These are phyloP conservation scores for Ctena decussata DNA, from an alignment of 2,888 invertebrate genomes.

Conservation along the genomic window DNA sequence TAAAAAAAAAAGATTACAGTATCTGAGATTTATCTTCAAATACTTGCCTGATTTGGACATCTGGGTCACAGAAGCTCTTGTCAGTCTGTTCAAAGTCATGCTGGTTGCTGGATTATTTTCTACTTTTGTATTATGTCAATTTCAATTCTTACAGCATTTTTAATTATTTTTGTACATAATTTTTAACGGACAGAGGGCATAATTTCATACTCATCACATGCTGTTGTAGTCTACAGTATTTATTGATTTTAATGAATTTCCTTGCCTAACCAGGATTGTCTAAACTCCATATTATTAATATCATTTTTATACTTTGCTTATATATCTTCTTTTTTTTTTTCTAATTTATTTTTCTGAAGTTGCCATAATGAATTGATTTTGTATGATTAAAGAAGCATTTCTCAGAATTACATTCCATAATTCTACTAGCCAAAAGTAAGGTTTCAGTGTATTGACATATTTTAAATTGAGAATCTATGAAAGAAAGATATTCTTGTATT, in stretches of 20 bases:
- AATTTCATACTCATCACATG: not conserved
- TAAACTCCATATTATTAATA: not conserved
- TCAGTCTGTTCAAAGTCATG: conserved; percentile 3
- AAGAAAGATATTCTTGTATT: too few relatives aligned
- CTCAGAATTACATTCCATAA: not conserved
- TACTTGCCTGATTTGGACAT: too few relatives aligned
- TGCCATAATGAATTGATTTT: not conserved
- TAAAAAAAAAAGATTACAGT: too few relatives aligned
- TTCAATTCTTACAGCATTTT: not conserved
- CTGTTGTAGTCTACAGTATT: not conserved
- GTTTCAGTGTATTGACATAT: too few relatives aligned
- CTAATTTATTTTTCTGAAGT: not conserved
- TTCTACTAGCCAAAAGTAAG: not conserved
- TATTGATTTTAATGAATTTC: not conserved
- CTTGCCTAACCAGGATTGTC: not conserved
- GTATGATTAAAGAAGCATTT: not conserved
- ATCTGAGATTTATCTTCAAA: too few relatives aligned
- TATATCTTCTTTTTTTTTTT: not conserved
- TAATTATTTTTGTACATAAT: conserved; percentile 11
- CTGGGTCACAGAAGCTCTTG: not conserved
- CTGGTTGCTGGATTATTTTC: not conserved
- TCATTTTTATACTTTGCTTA: not conserved
- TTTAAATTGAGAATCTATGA: too few relatives aligned
- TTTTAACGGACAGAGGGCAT: conserved; percentile 11
- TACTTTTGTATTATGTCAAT: conserved; percentile 4